Evolutionary conservation across 2,888 invertebrate genomes (phyloP), one percentile per base, ranked within the genome.

Genomic region (Meliscaeva auricollis): DNA sequence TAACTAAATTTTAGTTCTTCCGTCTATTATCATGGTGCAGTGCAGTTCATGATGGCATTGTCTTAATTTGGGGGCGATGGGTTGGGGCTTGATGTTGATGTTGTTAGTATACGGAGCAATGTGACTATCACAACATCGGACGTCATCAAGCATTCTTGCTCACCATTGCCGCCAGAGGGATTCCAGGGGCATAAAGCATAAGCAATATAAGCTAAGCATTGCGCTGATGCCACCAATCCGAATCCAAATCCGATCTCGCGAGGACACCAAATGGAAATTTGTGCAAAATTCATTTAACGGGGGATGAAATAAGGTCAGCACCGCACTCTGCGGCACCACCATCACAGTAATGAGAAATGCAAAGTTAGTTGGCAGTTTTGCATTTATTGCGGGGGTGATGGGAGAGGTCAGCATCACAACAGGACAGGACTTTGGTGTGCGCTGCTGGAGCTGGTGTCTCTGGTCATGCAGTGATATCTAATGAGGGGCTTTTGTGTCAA

Each of bases 311-410:
- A 72, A 75, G 84, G 84, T 80, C 80, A 75, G 46, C 69, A 52
- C 48, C 56, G 64, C 48, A 48, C 20, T 46, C n/a, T 35, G 56
- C 13, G 50, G 58, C 30, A 20, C 50, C 54, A 20, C 46, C 69
- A 70, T 66, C 66, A 52, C 66, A 77, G 84, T 80, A 84, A 80
- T 80, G 79, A 84, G 84, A 80, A 75, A 84, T 72, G 66, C 70
- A 75, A 80, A 80, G 75, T 75, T 84, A 66, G 80, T 72, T 84
- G 75, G 72, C 73, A 70, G 77, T 72, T 82, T 77, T 75, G 83
- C 83, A 79, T 84, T 79, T 75, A 84, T 75, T 70, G 50, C 20
- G 35, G 32, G 30, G 50, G 35, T 35, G 20, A 32, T n/a, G 17
- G 44, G 26, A 35, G 44, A 58, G 64, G 48, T 62, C 64, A 75